Percentiles rank a stretch among this genome's conserved stretches.
Conservation (phyloP, 2,888 invertebrate species). For the Thumatha senex region DNA sequence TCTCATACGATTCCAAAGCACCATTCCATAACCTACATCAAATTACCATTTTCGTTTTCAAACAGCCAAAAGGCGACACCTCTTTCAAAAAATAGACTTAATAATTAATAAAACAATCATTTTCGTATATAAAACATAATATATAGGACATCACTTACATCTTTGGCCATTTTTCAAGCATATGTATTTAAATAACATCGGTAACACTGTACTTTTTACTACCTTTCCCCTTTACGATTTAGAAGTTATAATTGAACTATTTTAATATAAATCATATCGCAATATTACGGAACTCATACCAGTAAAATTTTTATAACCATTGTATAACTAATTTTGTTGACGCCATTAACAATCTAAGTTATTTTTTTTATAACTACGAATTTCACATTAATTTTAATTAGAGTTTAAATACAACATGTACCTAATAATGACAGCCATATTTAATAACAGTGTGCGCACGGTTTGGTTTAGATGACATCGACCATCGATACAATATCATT, state of each 20-base stretch:
- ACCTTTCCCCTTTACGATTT: no score
- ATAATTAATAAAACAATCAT: not conserved
- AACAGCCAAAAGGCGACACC: slow-evolving; percentile 9
- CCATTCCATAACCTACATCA: slow-evolving; percentile 9
- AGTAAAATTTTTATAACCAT: not conserved
- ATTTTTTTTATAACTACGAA: not conserved
- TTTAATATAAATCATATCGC: no score
- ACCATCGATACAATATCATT: no score
- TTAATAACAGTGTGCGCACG: not conserved
- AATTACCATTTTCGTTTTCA: slow-evolving; percentile 1
- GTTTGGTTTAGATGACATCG: no score
- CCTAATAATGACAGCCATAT: not conserved
- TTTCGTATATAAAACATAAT: not conserved
- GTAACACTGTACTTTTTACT: no score
- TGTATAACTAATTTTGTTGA: no score
- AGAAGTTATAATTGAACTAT: no score
- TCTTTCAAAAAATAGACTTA: slow-evolving; percentile 1
- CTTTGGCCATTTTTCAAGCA: slow-evolving; percentile 7
- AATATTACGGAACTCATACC: not conserved
- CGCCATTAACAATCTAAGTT: not conserved
- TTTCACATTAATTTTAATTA: not conserved
- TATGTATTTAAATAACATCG: no score
- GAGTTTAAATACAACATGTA: not conserved
- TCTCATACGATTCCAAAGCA: slow-evolving; percentile 15
- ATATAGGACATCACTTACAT: slow-evolving; percentile 3